These are phyloP conservation scores for Drosophila acutilabella DNA, from an alignment of 2,888 invertebrate genomes.

Conservation along the genomic window DNA sequence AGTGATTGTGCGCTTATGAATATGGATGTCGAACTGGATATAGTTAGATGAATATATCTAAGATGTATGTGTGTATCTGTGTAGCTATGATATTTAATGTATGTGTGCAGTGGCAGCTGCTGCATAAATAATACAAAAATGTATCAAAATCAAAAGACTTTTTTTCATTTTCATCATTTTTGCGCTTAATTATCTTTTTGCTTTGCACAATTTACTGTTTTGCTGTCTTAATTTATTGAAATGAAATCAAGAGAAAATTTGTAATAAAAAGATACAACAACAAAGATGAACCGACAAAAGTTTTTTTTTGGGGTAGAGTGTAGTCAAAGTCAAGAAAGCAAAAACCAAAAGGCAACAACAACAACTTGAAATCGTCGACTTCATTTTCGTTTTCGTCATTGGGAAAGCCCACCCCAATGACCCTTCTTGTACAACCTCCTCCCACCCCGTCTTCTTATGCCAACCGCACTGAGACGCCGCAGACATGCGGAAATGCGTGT, in stretches of 20 bases:
- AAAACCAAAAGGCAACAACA: neutral
- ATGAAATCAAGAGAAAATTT: slow-evolving; percentile 74
- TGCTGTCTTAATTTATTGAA: slow-evolving; percentile 80
- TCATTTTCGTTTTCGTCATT: slow-evolving; percentile 19
- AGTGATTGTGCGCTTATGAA: slow-evolving; percentile 49
- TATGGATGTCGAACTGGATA: slow-evolving; percentile 50
- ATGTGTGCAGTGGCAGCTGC: slow-evolving; percentile 30
- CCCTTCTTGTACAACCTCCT: neutral
- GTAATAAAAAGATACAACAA: slow-evolving; percentile 40
- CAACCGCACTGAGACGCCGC: slow-evolving; percentile 8
- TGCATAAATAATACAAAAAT: slow-evolving; percentile 36
- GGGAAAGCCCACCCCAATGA: slow-evolving; percentile 29
- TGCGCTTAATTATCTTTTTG: slow-evolving; percentile 63
- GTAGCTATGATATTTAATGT: neutral
- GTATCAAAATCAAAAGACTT: neutral
- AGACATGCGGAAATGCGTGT: slow-evolving; percentile 47
- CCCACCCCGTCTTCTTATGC: neutral
- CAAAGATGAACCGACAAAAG: slow-evolving; percentile 7
- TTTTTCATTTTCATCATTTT: slow-evolving; percentile 52
- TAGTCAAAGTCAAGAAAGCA: slow-evolving; percentile 13
- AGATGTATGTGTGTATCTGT: slow-evolving; percentile 15
- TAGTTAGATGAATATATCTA: slow-evolving; percentile 29
- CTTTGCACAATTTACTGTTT: slow-evolving; percentile 62
- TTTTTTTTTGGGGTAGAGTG: slow-evolving; percentile 6
- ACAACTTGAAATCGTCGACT: slow-evolving; percentile 18